Conservation (phyloP, 2,113 vertebrate genomes). For the Ibidorhyncha struthersii region DNA sequence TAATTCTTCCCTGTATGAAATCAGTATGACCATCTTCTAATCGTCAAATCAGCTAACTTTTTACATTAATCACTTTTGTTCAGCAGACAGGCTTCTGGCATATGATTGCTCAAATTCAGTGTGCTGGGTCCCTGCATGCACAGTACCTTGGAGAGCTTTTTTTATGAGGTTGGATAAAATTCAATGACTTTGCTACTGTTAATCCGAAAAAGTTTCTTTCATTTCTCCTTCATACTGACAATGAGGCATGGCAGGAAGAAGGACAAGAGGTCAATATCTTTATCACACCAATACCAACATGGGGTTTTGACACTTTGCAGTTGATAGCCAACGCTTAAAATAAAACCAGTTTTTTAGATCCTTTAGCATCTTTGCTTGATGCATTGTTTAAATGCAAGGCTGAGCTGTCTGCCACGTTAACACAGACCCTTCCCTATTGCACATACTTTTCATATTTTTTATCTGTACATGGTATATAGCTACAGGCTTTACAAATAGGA, state of each 20-base stretch:
- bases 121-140: background rate
- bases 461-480: background rate
- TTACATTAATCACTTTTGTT: constrained; percentile 17
- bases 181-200: background rate
- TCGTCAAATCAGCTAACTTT: background rate
- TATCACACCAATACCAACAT: background rate
- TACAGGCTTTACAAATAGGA: background rate
- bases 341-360: background rate
- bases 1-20: background rate
- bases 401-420: background rate
- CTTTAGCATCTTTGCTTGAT: background rate
- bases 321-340: background rate
- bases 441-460: background rate
- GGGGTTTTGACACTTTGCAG: background rate
- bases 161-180: background rate
- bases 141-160: background rate
- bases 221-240: background rate
- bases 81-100: background rate
- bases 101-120: background rate
- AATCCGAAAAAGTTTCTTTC: background rate
- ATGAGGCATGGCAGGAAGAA: background rate
- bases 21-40: background rate
- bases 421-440: background rate
- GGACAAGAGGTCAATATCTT: background rate
- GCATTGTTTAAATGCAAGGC: background rate